Percentiles rank a stretch among this genome's conserved stretches.
These are phyloP conservation scores for Erpetoichthys calabaricus DNA, from an alignment of 2,797 vertebrate species.

Conservation along the genomic window DNA sequence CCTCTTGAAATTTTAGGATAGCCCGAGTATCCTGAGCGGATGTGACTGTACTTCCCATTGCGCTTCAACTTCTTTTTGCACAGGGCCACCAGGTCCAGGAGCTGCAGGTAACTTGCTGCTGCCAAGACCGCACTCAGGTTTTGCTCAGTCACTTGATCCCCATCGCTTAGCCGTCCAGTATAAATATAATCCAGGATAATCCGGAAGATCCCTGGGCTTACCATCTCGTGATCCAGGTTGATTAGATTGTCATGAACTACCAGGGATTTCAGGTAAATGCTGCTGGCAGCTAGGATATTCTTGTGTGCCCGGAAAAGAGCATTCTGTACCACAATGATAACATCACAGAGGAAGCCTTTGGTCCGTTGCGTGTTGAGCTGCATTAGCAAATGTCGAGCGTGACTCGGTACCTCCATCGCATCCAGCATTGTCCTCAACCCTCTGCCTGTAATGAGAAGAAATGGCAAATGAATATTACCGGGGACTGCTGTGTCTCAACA, in stretches of 20 bases:
- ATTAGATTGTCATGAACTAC: slow-evolving; percentile 98
- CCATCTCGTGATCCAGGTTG: slow-evolving; percentile 98
- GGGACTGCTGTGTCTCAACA: too few species aligned
- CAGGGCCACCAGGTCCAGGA: slow-evolving; percentile 89
- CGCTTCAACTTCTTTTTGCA: slow-evolving; percentile 95
- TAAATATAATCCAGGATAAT: slow-evolving; percentile 98
- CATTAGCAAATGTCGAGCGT: slow-evolving; percentile 94
- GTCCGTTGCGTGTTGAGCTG: slow-evolving; percentile 97
- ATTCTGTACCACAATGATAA: slow-evolving; percentile 98
- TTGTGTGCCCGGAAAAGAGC: slow-evolving; percentile 97
- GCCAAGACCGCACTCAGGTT: slow-evolving; percentile 84
- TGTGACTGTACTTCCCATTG: slow-evolving; percentile 75
- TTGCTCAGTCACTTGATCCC: slow-evolving; percentile 71
- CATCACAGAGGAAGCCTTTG: slow-evolving; percentile 97
- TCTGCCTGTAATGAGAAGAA: slow-evolving; percentile 60
- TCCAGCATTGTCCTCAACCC: slow-evolving; percentile 92
- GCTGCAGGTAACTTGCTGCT: slow-evolving; percentile 94
- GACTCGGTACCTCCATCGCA: slow-evolving; percentile 93
- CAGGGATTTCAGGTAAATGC: slow-evolving; percentile 97
- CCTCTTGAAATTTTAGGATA: slow-evolving; percentile 61
- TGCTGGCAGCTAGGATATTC: slow-evolving; percentile 98
- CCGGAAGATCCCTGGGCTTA: slow-evolving; percentile 93
- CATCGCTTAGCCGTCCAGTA: slow-evolving; percentile 80
- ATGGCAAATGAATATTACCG: background rate
- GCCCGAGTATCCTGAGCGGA: slow-evolving; percentile 50